A percentile compares a stretch with the other conserved stretches of the same genome.
phyloP scores from a whole-genome alignment of 2,797 vertebrate species.

The Molossus alvarezi region DNA sequence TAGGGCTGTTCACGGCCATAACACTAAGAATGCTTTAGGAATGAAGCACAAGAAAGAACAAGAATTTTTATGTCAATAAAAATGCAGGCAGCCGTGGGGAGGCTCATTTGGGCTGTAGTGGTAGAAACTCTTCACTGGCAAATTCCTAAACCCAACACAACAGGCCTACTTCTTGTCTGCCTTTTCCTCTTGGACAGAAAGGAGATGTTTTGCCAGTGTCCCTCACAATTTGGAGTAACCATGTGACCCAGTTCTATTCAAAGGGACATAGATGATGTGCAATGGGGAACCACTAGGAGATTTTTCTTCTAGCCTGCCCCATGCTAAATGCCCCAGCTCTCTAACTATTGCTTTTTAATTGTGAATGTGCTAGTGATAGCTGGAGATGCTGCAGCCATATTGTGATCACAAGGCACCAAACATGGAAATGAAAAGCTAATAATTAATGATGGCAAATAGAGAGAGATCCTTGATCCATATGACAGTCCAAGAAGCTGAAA shows the following conservation, averaged over 20 bases:
- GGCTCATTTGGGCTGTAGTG: accelerated
- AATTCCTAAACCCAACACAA: background rate
- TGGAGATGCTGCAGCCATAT: background rate
- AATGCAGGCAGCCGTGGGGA: accelerated
- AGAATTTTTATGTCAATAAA: background rate
- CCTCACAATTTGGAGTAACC: background rate
- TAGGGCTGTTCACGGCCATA: too few relatives aligned
- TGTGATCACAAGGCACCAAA: background rate
- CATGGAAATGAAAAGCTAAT: background rate
- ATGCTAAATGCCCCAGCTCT: background rate
- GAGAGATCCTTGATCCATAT: accelerated
- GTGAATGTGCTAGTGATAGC: background rate
- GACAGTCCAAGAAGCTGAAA: background rate
- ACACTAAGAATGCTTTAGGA: background rate
- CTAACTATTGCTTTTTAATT: background rate
- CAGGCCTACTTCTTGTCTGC: background rate
- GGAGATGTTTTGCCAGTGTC: background rate
- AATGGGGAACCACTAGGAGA: background rate
- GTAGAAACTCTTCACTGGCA: background rate
- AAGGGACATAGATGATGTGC: too few relatives aligned
- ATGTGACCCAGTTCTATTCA: background rate
- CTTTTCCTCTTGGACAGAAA: background rate
- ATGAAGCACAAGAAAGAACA: background rate
- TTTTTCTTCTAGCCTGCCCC: background rate
- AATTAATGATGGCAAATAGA: background rate